phyloP scores from a whole-genome alignment of 2,888 invertebrate species.

The Napeogenes sylphis region DNA sequence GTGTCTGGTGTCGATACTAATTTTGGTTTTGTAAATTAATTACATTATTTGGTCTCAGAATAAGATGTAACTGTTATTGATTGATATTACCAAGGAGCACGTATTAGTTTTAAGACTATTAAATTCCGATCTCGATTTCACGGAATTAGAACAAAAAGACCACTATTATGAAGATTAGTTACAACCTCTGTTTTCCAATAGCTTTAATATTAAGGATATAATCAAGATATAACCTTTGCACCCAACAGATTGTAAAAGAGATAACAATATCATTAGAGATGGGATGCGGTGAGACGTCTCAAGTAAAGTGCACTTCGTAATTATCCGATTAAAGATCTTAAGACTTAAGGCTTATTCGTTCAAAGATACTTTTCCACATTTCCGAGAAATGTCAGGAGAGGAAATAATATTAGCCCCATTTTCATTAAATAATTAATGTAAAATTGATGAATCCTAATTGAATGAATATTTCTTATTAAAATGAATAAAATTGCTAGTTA shows the following conservation, averaged over 20 bases:
- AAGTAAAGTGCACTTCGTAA: slow-evolving; percentile 5
- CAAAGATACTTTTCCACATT: slow-evolving; percentile 3
- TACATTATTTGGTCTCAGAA: too few species aligned
- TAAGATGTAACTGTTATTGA: too few species aligned
- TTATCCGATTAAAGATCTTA: slow-evolving; percentile 2
- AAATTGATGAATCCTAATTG: background rate
- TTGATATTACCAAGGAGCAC: too few species aligned
- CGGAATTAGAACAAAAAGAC: background rate
- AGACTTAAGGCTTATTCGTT: background rate
- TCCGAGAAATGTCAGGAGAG: background rate
- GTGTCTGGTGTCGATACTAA: too few species aligned
- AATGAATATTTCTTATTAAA: background rate
- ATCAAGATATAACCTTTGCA: slow-evolving; percentile 3
- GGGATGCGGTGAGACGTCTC: background rate
- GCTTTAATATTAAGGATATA: background rate
- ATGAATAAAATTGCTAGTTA: background rate
- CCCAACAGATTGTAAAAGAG: slow-evolving; percentile 4
- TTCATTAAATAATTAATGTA: background rate
- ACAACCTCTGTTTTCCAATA: background rate
- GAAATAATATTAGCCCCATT: background rate
- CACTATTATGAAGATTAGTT: background rate
- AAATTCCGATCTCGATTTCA: background rate
- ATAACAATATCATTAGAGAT: slow-evolving; percentile 1
- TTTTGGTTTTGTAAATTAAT: too few species aligned
- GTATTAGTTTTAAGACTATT: too few species aligned